Evolutionary conservation across 1,140 invertebrate species (phyloP).

Genomic region (Chrysopa pallens): DNA sequence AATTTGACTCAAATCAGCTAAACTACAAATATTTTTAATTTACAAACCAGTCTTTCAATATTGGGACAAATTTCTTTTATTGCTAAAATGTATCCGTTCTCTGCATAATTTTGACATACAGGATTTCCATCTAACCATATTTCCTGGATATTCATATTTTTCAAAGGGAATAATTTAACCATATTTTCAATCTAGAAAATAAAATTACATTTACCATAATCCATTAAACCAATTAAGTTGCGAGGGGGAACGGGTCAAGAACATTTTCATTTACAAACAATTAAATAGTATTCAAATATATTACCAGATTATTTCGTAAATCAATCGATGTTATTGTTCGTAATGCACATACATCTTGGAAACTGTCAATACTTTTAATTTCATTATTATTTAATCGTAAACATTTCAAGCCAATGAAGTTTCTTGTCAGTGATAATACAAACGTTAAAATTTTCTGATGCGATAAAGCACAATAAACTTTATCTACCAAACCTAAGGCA

Average conservation of each 20-base stretch:
- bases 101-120: constrained; percentile 53
- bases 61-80: constrained; percentile 11
- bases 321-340: constrained; percentile 21
- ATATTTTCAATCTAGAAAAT: constrained; percentile 44
- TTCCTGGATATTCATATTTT: constrained; percentile 48
- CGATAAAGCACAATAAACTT: constrained; percentile 25
- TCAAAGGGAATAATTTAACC: constrained; percentile 43
- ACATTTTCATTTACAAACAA: background rate
- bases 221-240: constrained; percentile 2
- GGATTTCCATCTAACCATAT: constrained; percentile 63
- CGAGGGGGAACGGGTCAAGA: background rate
- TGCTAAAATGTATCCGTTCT: constrained; percentile 51
- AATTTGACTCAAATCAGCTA: background rate
- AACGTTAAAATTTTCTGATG: constrained; percentile 25
- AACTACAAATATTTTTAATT: background rate
- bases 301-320: constrained; percentile 25
- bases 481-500: constrained; percentile 21
- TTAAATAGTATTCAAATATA: too few relatives aligned
- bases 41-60: constrained; percentile 13
- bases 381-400: constrained; percentile 26
- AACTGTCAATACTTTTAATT: constrained; percentile 17
- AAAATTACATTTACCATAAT: constrained; percentile 2
- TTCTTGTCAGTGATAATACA: constrained; percentile 25
- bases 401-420: constrained; percentile 16
- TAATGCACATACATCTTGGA: constrained; percentile 19